Conservation (phyloP, 2,797 vertebrate species). For the Spatula versicolor region DNA sequence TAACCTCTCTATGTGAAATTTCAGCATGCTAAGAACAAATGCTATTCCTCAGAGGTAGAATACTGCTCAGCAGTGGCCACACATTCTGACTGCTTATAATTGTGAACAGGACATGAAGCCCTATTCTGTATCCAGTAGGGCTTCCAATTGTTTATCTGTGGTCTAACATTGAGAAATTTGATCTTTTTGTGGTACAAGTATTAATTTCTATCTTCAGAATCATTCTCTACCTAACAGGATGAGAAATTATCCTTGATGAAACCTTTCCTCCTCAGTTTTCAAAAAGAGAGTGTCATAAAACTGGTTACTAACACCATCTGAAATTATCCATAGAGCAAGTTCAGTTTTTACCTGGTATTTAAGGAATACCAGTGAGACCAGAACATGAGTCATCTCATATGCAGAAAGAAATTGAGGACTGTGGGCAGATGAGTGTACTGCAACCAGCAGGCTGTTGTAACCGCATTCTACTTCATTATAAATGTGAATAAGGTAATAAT, state of each 20-base stretch:
- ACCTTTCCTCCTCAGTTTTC: neutral
- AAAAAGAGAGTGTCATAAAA: neutral
- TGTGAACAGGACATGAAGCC: neutral
- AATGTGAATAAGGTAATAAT: neutral
- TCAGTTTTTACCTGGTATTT: neutral
- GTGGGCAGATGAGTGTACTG: neutral
- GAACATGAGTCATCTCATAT: neutral
- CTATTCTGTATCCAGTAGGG: neutral
- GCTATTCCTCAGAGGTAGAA: neutral
- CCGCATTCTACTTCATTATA: neutral
- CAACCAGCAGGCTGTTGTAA: neutral
- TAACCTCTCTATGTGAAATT: neutral
- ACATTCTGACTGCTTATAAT: neutral
- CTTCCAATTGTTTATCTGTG: fast-evolving
- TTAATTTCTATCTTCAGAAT: neutral
- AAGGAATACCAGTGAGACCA: neutral
- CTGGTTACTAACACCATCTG: neutral
- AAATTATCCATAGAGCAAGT: neutral
- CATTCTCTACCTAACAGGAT: neutral
- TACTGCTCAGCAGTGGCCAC: neutral
- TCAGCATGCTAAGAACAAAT: neutral
- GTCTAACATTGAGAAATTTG: neutral
- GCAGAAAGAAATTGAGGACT: neutral
- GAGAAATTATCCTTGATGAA: neutral
- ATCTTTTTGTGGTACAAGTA: neutral